Evolutionary conservation across 2,797 vertebrate species (phyloP).

Genomic region (Salmo trutta): DNA sequence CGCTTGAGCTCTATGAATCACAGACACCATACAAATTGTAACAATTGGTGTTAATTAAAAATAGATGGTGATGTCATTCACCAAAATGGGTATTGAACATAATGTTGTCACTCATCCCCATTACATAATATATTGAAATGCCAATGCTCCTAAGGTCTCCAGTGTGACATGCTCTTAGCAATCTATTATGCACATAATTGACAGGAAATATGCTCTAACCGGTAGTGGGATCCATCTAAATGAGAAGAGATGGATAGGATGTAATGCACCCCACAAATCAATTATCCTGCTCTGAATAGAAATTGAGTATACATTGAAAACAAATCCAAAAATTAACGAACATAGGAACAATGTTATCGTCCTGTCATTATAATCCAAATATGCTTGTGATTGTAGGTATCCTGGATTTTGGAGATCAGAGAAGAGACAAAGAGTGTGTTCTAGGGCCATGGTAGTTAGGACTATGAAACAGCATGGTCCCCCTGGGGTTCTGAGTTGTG

Average conservation of each 20-base stretch:
- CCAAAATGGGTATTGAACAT: not conserved
- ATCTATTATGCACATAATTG: constrained; percentile 17
- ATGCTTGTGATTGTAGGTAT: too few species aligned
- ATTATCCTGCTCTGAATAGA: too few species aligned
- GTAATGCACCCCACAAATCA: too few species aligned
- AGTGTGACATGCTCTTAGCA: constrained; percentile 41
- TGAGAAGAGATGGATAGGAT: not conserved
- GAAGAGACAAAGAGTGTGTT: too few species aligned
- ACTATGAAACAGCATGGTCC: constrained; percentile 56
- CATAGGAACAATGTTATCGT: too few species aligned
- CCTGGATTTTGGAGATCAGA: too few species aligned
- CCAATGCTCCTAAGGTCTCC: constrained; percentile 31
- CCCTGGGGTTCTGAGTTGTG: constrained; percentile 68
- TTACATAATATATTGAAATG: constrained; percentile 6
- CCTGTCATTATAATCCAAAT: too few species aligned
- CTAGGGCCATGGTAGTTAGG: not conserved
- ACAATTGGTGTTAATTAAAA: constrained; percentile 1
- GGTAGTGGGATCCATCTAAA: constrained; percentile 1
- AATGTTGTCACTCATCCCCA: not conserved
- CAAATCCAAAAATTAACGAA: too few species aligned
- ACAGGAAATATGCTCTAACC: constrained; percentile 8
- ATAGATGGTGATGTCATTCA: not conserved
- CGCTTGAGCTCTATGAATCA: not conserved
- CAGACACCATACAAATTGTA: not conserved
- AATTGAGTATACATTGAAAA: too few species aligned